Evolutionary conservation across 92 coral and sea anemone genomes (phyloP), one percentile per base, ranked within the genome.

Genomic region (Actinernus sp.): DNA sequence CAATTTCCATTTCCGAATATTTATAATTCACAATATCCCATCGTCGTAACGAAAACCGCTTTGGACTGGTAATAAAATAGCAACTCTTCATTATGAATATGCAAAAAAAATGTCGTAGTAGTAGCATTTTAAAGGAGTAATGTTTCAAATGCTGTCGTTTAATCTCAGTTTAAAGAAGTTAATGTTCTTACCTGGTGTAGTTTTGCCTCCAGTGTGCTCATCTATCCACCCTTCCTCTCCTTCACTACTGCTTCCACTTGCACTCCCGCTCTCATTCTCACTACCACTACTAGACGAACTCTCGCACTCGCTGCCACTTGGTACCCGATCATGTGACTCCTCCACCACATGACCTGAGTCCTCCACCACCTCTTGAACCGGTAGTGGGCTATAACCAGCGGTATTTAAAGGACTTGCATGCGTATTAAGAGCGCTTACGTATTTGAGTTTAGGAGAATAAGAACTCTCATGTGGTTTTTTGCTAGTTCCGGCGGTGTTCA

Each of bases 141-240:
- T n/a, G n/a, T n/a, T n/a, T n/a, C n/a, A n/a, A n/a, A n/a, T n/a
- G n/a, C n/a, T 34, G 41, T 6, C 41, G 41, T 14, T 34, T 14
- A 34, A 14, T 34, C 14, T 14, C 41, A 34, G 41, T 34, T 14
- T 34, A 34, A 34, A 34, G 14, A 34, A 34, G 14, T 6, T 14
- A 6, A 34, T 6, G 41, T 20, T 26, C 45, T 54, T 39, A 85
- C 88, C 92, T 33, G 82, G 92, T 37, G 76, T 55, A 0, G 92
- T 89, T 55, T 90, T 90, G 50, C 97, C 97, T 24, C 92, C 88
- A 10, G 92, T 81, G 2, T 71, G 85, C 17, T 83, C 85, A 23
- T 63, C 37, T 14, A 40, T 58, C 33, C 84, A 74, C 19, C 26
- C 56, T 6, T 37, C 51, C 22, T 71, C 89, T 1, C 58, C 82